Evolutionary conservation across 2,113 vertebrate species (phyloP), one percentile per base, ranked within the genome.

Genomic region (Grus americana): DNA sequence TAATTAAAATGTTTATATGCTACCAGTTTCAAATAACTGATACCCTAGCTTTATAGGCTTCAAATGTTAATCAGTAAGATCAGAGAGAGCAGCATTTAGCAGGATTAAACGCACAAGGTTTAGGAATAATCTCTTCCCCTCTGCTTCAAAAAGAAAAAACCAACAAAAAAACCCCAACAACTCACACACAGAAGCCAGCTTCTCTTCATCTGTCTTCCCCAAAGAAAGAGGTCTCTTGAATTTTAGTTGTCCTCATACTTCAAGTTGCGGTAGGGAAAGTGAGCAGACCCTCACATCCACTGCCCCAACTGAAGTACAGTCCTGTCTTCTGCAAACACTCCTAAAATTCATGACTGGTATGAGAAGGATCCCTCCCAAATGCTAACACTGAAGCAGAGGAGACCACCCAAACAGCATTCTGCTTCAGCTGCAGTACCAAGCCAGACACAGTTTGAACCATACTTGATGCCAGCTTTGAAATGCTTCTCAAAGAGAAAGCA

Each of bases 31-130:
- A 95, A 92, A 86, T 83, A 93, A 90, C 82, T 38, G 71, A 94
- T 94, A 90, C 34, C 27, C 61, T 44, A 74, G 88, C 86, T 93
- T 94, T 79, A 92, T 13, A 94, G 59, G 34, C 86, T 93, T 92
- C 92, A 93, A 85, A 87, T 47, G 78, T 94, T 94, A 95, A 96
- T 95, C 94, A 94, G 95, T 42, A 88, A 95, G 71, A 96, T 92
- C 89, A 92, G 79, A 70, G 75, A 54, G 12, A 42, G 66, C 46
- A 89, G 95, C 83, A 96, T 95, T 96, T 95, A 91, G 94, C 57
- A 94, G 95, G 95, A 97, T 97, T 97, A 97, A 95, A 94, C 66
- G 81, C 81, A 88, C 42, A 85, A 63, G 86, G 55, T 96, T 96
- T 81, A 91, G 52, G 29, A 95, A 91, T 93, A 96, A 96, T 93